Conservation (phyloP, 2,888 invertebrate genomes). For the Limnephilus auricula region DNA sequence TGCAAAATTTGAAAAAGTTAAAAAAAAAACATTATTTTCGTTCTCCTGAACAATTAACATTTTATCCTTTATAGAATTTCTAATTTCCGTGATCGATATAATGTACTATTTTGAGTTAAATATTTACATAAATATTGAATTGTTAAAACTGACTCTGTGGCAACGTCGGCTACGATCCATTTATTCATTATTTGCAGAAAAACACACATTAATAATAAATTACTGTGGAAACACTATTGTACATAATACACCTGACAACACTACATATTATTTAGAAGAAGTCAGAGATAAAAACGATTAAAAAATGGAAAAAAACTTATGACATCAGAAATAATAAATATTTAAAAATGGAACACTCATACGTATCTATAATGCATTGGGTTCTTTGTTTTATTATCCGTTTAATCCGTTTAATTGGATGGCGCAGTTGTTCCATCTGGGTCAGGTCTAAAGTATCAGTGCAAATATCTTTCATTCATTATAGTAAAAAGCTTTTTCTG, state of each 20-base stretch:
- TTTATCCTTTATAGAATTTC: no score
- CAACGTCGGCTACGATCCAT: background rate
- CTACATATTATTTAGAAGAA: background rate
- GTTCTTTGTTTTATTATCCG: background rate
- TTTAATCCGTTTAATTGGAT: background rate
- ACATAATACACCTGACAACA: slow-evolving; percentile 24
- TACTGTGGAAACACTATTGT: slow-evolving; percentile 9
- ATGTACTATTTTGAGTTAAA: no score
- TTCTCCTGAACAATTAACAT: no score
- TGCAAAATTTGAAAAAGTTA: no score
- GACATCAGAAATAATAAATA: background rate
- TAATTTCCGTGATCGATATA: no score
- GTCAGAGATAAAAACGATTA: slow-evolving; percentile 12
- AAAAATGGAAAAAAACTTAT: background rate
- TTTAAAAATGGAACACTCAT: background rate
- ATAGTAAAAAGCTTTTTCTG: background rate
- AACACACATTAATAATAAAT: slow-evolving; percentile 16
- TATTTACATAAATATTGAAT: background rate
- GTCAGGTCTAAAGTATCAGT: background rate
- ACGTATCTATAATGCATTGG: background rate
- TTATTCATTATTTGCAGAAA: background rate
- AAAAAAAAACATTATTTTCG: no score
- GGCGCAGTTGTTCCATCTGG: background rate
- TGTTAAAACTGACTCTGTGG: background rate
- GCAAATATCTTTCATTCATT: background rate